A percentile compares a stretch with the other conserved stretches of the same genome.
phyloP scores from a whole-genome alignment of 2,888 invertebrate genomes.

The Acholoe squamosa region DNA sequence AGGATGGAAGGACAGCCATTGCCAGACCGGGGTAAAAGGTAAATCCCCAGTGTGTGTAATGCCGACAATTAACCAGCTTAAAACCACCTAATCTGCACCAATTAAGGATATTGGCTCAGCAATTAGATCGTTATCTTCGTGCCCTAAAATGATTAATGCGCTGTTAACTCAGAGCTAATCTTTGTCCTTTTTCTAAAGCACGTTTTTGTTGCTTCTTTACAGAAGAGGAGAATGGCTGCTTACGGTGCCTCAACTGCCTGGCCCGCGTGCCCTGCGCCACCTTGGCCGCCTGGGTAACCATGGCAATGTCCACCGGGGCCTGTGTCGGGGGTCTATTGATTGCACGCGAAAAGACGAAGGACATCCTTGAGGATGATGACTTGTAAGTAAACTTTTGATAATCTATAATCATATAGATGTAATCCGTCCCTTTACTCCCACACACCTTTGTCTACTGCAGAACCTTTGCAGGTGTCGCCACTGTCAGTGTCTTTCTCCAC shows the following conservation, averaged over 20 bases:
- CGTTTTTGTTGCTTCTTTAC: constrained; percentile 9
- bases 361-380: constrained; percentile 59
- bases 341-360: constrained; percentile 58
- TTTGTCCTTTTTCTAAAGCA: background rate
- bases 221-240: constrained; percentile 64
- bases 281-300: constrained; percentile 62
- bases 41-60: background rate
- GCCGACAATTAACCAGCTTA: background rate
- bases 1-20: background rate
- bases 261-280: constrained; percentile 63
- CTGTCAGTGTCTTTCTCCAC: no score
- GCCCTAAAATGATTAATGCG: background rate
- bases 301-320: constrained; percentile 62
- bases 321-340: constrained; percentile 63
- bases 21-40: background rate
- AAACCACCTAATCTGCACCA: constrained; percentile 14
- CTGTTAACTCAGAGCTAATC: background rate
- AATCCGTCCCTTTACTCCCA: no score
- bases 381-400: constrained; percentile 48
- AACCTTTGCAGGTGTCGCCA: no score
- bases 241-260: constrained; percentile 63
- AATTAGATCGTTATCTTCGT: constrained; percentile 1
- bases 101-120: constrained; percentile 16
- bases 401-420: no score
- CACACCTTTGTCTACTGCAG: no score